Evolutionary conservation across 2,113 vertebrate species (phyloP).

Genomic region (Cyprinodon tularosa): DNA sequence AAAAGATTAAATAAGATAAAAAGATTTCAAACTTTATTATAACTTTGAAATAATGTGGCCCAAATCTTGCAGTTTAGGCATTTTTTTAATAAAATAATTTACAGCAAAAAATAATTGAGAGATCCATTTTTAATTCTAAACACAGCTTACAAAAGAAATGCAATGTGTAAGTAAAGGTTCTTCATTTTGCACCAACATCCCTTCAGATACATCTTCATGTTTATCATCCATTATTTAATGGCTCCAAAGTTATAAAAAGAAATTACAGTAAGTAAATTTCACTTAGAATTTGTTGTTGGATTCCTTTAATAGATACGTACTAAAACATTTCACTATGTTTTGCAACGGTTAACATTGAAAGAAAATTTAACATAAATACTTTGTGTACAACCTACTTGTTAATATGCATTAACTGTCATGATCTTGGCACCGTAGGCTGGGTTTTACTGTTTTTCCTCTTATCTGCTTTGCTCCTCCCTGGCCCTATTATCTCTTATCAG

Average conservation of each 20-base stretch:
- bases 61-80: neutral
- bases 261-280: neutral
- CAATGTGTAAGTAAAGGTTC: neutral
- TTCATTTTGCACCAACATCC: neutral
- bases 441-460: too few species aligned
- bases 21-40: too few species aligned
- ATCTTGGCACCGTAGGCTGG: too few species aligned
- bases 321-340: constrained; percentile 1
- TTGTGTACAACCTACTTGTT: neutral
- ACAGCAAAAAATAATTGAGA: neutral
- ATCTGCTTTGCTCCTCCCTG: too few species aligned
- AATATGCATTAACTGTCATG: neutral
- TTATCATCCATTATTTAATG: constrained; percentile 4
- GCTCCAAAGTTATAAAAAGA: neutral
- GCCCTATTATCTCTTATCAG: too few species aligned
- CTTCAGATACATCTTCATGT: neutral
- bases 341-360: neutral
- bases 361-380: neutral
- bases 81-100: neutral
- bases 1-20: too few species aligned
- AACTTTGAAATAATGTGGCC: too few species aligned
- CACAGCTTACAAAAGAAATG: neutral
- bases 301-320: neutral
- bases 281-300: neutral
- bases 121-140: constrained; percentile 9